A percentile compares a stretch with the other conserved stretches of the same genome.
Evolutionary conservation across 1,140 invertebrate genomes (phyloP).

Genomic region (Gonatopus flavifemur): DNA sequence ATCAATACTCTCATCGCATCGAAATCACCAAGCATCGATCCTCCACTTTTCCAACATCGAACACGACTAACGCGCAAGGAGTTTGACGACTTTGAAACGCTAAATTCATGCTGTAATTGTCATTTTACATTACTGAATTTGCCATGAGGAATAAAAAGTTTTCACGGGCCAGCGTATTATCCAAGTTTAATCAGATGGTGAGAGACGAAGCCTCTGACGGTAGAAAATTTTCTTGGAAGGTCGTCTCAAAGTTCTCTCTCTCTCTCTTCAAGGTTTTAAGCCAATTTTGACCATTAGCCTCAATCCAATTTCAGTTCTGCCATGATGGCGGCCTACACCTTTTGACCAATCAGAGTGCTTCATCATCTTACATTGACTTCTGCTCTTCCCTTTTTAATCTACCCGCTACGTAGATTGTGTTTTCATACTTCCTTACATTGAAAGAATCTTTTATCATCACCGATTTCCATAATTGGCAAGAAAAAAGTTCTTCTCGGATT

Average conservation of each 20-base stretch:
- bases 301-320: constrained; percentile 45
- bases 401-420: too few relatives aligned
- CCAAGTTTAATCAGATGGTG: constrained; percentile 29
- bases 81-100: too few relatives aligned
- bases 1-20: too few relatives aligned
- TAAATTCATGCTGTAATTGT: too few relatives aligned
- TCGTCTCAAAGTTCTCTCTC: constrained; percentile 29
- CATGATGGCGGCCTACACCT: constrained; percentile 26
- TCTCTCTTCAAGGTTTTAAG: too few relatives aligned
- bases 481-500: too few relatives aligned
- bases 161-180: constrained; percentile 36
- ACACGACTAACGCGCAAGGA: too few relatives aligned
- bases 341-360: constrained; percentile 22
- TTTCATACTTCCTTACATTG: too few relatives aligned
- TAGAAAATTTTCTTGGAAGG: constrained; percentile 31
- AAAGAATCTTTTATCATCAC: too few relatives aligned
- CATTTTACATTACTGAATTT: constrained; percentile 33
- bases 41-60: too few relatives aligned
- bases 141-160: constrained; percentile 43
- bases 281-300: constrained; percentile 45
- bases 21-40: too few relatives aligned
- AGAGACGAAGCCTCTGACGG: constrained; percentile 33
- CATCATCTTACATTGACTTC: constrained; percentile 9
- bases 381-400: not conserved
- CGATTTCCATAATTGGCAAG: too few relatives aligned